phyloP scores from a whole-genome alignment of 2,113 vertebrate species.

The Phylloscopus trochilus region DNA sequence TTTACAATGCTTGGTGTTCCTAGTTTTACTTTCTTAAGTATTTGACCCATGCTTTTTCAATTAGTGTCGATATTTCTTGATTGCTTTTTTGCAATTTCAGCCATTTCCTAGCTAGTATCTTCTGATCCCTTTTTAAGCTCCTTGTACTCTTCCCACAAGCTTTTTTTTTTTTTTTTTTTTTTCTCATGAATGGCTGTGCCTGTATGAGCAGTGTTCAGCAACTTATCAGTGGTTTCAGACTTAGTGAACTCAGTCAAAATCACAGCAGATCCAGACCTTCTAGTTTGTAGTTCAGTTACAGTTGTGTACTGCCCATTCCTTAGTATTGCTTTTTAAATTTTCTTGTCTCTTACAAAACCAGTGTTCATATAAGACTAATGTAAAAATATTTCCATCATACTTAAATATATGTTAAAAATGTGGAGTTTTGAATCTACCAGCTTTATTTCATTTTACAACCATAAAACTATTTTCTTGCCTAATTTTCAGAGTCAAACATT shows the following conservation, averaged over 20 bases:
- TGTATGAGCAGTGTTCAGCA: neutral
- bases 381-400: neutral
- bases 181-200: neutral
- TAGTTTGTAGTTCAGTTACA: neutral
- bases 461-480: slow-evolving; percentile 47
- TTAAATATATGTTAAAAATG: neutral
- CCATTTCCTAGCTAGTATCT: neutral
- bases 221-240: neutral
- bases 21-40: neutral
- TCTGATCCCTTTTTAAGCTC: neutral
- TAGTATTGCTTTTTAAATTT: neutral
- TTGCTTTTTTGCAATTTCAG: neutral
- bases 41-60: neutral
- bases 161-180: too few species aligned
- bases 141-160: neutral
- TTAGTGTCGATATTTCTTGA: neutral
- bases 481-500: slow-evolving; percentile 38
- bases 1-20: fast-evolving
- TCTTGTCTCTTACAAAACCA: neutral
- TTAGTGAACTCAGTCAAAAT: neutral
- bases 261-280: neutral
- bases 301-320: neutral
- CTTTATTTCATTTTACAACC: slow-evolving; percentile 31
- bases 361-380: neutral
- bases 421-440: neutral